Conservation (phyloP, 2,888 invertebrate species). For the Dynastes tityus region DNA sequence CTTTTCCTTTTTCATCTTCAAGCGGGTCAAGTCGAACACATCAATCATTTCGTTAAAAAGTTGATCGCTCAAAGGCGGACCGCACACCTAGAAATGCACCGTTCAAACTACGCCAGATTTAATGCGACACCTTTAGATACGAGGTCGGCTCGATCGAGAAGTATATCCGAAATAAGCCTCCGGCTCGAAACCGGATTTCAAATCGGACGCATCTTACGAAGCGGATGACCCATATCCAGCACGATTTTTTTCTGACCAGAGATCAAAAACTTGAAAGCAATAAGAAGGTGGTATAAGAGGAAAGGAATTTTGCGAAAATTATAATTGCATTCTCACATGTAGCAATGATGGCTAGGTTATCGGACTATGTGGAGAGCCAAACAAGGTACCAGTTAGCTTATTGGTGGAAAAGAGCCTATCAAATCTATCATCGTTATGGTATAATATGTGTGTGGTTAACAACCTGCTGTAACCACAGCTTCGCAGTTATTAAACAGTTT, state of each 20-base stretch:
- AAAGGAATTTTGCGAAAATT: too few species aligned
- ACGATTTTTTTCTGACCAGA: background rate
- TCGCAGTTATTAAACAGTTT: too few species aligned
- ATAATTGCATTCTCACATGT: too few species aligned
- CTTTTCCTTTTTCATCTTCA: background rate
- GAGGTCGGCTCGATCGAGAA: constrained; percentile 13
- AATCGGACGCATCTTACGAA: constrained; percentile 16
- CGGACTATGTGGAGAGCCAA: too few species aligned
- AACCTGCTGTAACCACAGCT: too few species aligned
- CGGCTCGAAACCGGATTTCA: constrained; percentile 17
- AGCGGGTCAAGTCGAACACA: background rate
- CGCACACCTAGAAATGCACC: constrained; percentile 30
- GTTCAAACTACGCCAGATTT: constrained; percentile 9
- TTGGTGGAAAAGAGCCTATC: too few species aligned
- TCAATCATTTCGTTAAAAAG: constrained; percentile 26
- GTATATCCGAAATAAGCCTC: constrained; percentile 10
- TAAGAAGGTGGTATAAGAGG: too few species aligned
- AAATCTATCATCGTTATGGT: too few species aligned
- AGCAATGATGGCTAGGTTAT: too few species aligned
- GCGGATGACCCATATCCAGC: constrained; percentile 25
- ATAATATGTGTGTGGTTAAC: too few species aligned
- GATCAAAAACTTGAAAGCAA: constrained; percentile 22
- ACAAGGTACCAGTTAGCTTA: too few species aligned
- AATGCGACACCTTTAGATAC: constrained; percentile 23
- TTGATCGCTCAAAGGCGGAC: constrained; percentile 17